These are phyloP conservation scores for Fulmarus glacialis DNA, from an alignment of 2,113 vertebrate genomes.

Conservation along the genomic window DNA sequence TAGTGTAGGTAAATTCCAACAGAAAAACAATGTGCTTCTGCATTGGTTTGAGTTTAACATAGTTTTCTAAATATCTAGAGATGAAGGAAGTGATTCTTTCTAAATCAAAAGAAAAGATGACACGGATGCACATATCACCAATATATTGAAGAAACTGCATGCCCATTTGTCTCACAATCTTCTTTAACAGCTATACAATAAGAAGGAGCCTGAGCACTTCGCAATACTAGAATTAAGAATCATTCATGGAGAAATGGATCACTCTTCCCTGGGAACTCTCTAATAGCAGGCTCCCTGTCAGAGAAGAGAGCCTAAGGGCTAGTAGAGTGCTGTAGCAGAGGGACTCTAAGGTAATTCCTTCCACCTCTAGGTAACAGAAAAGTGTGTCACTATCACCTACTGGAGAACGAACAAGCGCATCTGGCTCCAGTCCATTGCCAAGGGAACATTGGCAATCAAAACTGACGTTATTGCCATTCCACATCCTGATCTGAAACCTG, in stretches of 20 bases:
- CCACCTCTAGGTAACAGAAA: background rate
- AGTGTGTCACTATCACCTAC: background rate
- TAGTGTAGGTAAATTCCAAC: background rate
- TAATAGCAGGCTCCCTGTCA: background rate
- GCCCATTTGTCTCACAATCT: background rate
- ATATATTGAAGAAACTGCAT: background rate
- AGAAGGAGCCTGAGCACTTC: background rate
- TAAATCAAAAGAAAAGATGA: background rate
- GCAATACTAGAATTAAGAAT: background rate
- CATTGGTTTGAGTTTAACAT: background rate
- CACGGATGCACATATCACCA: background rate
- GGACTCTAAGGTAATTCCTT: background rate
- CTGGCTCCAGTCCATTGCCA: background rate
- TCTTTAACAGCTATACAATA: background rate
- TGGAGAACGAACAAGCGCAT: background rate
- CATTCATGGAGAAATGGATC: background rate
- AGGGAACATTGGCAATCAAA: background rate
- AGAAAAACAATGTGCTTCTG: fast-evolving
- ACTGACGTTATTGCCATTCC: background rate
- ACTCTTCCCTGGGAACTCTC: background rate
- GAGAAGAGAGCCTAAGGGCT: background rate
- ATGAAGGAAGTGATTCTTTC: background rate
- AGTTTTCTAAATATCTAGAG: background rate
- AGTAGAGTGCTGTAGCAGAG: background rate
- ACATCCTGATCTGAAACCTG: background rate